Evolutionary conservation across 2,888 invertebrate species (phyloP).

Genomic region (Tachina fera): DNA sequence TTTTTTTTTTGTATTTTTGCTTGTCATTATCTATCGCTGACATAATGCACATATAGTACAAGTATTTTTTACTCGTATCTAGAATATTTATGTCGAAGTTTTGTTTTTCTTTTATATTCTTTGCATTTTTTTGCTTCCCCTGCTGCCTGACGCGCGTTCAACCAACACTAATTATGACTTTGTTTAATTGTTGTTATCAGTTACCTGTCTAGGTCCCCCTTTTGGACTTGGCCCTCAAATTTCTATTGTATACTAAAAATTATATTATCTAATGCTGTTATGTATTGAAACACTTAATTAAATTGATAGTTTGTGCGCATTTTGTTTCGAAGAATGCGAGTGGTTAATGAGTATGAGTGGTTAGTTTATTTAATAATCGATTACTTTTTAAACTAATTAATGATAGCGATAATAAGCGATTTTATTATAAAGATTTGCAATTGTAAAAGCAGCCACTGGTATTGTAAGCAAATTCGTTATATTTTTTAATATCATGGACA

Average conservation of each 20-base stretch:
- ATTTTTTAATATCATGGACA: no score
- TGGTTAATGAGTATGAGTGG: no score
- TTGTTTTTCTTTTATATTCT: background rate
- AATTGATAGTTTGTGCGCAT: conserved; percentile 65
- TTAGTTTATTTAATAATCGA: background rate
- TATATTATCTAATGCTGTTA: conserved; percentile 52
- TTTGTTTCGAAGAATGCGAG: conserved; percentile 29
- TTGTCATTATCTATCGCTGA: conserved; percentile 27
- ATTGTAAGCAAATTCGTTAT: no score
- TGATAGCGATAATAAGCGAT: background rate
- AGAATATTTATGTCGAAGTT: conserved; percentile 20
- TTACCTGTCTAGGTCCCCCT: background rate
- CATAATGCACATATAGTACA: conserved; percentile 25
- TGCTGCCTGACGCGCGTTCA: background rate
- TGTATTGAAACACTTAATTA: conserved; percentile 52
- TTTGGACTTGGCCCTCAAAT: background rate
- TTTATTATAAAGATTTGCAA: background rate
- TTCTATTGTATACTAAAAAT: conserved; percentile 1
- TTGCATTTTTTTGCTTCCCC: background rate
- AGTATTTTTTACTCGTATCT: background rate
- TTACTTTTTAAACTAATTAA: background rate
- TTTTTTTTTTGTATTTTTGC: background rate
- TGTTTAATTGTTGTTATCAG: conserved; percentile 18
- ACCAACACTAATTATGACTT: background rate
- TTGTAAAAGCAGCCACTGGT: background rate